Evolutionary conservation across 2,888 invertebrate species (phyloP), one percentile per base, ranked within the genome.

Genomic region (Eurytoma adleriae): DNA sequence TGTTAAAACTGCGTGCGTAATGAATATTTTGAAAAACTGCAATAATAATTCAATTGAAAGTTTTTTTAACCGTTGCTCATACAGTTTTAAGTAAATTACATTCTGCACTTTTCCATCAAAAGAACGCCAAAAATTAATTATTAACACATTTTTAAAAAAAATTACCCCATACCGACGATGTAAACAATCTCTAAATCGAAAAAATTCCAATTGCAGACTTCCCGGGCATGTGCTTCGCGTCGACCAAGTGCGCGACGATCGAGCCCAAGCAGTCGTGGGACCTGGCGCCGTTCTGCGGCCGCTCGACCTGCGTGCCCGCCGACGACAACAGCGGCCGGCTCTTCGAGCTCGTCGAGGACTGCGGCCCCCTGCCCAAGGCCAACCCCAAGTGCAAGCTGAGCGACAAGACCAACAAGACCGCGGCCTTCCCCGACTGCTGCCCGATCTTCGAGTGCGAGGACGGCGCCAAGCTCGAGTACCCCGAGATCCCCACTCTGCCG

Each of bases 211-310:
- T 91, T 91, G 0, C 90, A 94, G 97, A 97, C 91, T 97, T 97
- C 93, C 97, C 97, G 68, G 96, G 96, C 57, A 94, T 96, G 94
- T 97, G 97, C 89, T 97, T 97, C 91, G 97, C 97, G 0, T 96
- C 97, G 7, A 97, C 97, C 78, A 94, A 94, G 78, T 97, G 97
- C 91, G 96, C 96, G 59, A 97, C 97, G 16, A 95, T 97, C 73
- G 96, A 96, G 89, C 96, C 96, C 2, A 95, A 95, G 82, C 95
- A 96, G 91, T 92, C 94, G 80, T 97, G 97, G 97, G 96, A 96
- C 76, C 91, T 97, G 86, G 92, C 95, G 2, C 97, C 97, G 5
- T 97, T 97, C 95, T 97, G 97, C 88, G 97, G 97, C n/a, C 94
- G 96, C 84, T 96, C 96, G 86, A 96, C 96, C 76, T 97, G 97